Conservation (phyloP, 2,113 vertebrate species). For the Pterophyllum scalare region DNA sequence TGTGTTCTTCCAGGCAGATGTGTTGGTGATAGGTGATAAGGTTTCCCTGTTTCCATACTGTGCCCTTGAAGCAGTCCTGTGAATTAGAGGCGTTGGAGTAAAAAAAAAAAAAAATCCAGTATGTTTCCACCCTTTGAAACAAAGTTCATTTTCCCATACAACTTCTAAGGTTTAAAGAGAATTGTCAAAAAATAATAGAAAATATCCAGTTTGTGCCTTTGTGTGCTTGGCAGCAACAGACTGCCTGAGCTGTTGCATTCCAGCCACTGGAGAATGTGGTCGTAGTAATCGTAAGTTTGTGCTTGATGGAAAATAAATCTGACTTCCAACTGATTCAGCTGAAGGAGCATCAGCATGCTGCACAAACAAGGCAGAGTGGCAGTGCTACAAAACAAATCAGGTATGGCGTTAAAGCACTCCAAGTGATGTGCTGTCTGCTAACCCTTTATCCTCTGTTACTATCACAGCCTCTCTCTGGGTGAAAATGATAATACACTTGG, state of each 20-base stretch:
- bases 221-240: background rate
- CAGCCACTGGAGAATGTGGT: background rate
- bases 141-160: too few species aligned
- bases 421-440: slow-evolving; percentile 55
- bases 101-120: too few species aligned
- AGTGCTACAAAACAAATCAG: slow-evolving; percentile 57
- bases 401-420: slow-evolving; percentile 64
- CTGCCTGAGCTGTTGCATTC: background rate
- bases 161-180: too few species aligned
- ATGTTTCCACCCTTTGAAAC: too few species aligned
- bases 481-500: slow-evolving; percentile 80
- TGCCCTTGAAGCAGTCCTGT: too few species aligned
- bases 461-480: slow-evolving; percentile 69
- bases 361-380: slow-evolving; percentile 44
- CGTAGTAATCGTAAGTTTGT: background rate
- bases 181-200: too few species aligned
- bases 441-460: slow-evolving; percentile 67
- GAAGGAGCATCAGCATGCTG: slow-evolving; percentile 2
- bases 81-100: too few species aligned
- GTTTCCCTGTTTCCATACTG: too few species aligned
- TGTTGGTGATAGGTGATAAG: too few species aligned
- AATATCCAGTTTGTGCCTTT: too few species aligned
- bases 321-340: slow-evolving; percentile 33
- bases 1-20: too few species aligned
- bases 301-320: background rate